These are phyloP conservation scores for Antidorcas marsupialis DNA, from an alignment of 2,113 vertebrate species.

Conservation along the genomic window DNA sequence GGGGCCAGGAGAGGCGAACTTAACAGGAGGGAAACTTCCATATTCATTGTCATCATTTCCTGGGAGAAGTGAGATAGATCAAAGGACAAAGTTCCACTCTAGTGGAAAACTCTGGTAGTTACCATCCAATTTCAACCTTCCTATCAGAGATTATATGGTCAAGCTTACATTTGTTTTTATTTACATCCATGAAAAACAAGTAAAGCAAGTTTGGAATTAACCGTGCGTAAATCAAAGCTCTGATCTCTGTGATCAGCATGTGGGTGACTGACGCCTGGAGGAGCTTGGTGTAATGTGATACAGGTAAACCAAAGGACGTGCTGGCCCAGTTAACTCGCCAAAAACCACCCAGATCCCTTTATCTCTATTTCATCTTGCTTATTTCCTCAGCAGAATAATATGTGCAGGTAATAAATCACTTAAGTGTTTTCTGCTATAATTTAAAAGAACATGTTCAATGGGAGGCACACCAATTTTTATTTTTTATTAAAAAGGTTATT, in stretches of 20 bases:
- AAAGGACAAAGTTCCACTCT: background rate
- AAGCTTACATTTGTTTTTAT: slow-evolving; percentile 19
- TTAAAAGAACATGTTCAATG: background rate
- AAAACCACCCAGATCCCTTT: slow-evolving; percentile 4
- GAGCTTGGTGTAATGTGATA: slow-evolving; percentile 29
- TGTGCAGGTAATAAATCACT: background rate
- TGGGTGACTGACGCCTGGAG: slow-evolving; percentile 6
- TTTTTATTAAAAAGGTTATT: background rate
- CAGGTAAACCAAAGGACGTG: slow-evolving; percentile 6
- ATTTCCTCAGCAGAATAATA: slow-evolving; percentile 15
- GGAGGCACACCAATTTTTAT: background rate
- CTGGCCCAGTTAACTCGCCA: slow-evolving; percentile 28
- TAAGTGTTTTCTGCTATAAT: background rate
- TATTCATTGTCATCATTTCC: slow-evolving; percentile 48
- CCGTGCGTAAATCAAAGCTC: slow-evolving; percentile 14
- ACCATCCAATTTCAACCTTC: background rate
- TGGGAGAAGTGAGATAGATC: slow-evolving; percentile 17
- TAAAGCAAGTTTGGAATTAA: slow-evolving; percentile 51
- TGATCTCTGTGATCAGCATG: slow-evolving; percentile 21
- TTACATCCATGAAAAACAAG: slow-evolving; percentile 43
- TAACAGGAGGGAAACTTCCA: slow-evolving; percentile 34
- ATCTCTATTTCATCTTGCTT: slow-evolving; percentile 58
- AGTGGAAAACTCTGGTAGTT: background rate
- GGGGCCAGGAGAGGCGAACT: background rate
- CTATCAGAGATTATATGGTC: background rate